Conservation (phyloP, 2,113 vertebrate genomes). For the Nyctibius bracteatus region DNA sequence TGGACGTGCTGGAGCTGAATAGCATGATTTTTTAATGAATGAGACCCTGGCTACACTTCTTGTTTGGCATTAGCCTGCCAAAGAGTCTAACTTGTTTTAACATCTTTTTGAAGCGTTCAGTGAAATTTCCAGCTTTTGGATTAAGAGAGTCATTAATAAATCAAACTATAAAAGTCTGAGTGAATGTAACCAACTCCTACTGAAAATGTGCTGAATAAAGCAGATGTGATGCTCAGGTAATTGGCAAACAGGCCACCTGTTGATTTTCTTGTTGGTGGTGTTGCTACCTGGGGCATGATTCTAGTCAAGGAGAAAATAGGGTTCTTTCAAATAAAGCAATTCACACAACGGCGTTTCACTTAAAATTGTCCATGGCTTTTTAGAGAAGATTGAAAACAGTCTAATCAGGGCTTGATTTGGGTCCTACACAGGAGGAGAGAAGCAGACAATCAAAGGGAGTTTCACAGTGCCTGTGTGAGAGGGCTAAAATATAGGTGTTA, state of each 20-base stretch:
- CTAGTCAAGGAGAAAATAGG: conserved; percentile 41
- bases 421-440: neutral
- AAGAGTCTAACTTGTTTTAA: conserved; percentile 1
- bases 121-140: conserved; percentile 37
- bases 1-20: neutral
- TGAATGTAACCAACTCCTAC: neutral
- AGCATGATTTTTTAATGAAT: neutral
- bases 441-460: neutral
- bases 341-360: neutral
- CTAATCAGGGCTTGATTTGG: conserved; percentile 5
- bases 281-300: conserved; percentile 19
- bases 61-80: neutral
- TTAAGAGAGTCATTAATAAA: conserved; percentile 44
- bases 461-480: neutral
- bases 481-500: conserved; percentile 11
- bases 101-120: conserved; percentile 26
- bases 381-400: conserved; percentile 24
- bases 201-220: conserved; percentile 34
- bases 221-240: neutral
- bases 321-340: conserved; percentile 53
- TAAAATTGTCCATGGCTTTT: conserved; percentile 29
- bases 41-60: neutral
- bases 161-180: neutral
- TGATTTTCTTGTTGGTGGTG: conserved; percentile 29
- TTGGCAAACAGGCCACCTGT: conserved; percentile 8